Conservation (phyloP, 2,888 invertebrate genomes). For the Calameuta filiformis region DNA sequence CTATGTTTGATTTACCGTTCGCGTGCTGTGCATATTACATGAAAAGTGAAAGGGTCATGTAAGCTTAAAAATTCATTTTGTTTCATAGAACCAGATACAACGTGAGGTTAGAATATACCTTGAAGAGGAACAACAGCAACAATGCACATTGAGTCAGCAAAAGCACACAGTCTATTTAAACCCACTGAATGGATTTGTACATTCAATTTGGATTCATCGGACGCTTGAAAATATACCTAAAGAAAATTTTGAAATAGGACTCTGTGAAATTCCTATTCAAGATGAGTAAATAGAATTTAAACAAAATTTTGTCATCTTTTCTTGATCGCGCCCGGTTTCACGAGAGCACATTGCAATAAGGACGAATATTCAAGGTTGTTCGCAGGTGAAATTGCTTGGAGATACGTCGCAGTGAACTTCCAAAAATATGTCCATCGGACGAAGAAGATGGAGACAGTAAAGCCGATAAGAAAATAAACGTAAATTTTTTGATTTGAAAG, state of each 20-base stretch:
- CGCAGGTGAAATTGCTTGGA: too few relatives aligned
- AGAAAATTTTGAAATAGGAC: neutral
- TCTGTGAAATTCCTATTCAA: neutral
- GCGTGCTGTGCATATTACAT: neutral
- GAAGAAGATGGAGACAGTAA: neutral
- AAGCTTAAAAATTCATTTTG: neutral
- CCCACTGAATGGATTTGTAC: neutral
- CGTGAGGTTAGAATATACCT: neutral
- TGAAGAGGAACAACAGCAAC: neutral
- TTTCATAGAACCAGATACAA: neutral
- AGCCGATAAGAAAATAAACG: neutral
- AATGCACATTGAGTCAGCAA: neutral
- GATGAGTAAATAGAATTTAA: neutral
- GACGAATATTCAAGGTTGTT: too few relatives aligned
- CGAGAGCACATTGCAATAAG: neutral
- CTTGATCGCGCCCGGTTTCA: neutral
- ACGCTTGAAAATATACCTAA: neutral
- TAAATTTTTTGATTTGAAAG: neutral
- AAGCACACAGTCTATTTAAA: neutral
- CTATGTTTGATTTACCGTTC: neutral
- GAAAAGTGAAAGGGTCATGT: neutral
- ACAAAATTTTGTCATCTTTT: neutral
- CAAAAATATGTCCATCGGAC: neutral
- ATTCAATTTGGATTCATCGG: neutral
- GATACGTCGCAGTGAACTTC: neutral